phyloP scores from a whole-genome alignment of 1,140 invertebrate species.

The Globodera rostochiensis region DNA sequence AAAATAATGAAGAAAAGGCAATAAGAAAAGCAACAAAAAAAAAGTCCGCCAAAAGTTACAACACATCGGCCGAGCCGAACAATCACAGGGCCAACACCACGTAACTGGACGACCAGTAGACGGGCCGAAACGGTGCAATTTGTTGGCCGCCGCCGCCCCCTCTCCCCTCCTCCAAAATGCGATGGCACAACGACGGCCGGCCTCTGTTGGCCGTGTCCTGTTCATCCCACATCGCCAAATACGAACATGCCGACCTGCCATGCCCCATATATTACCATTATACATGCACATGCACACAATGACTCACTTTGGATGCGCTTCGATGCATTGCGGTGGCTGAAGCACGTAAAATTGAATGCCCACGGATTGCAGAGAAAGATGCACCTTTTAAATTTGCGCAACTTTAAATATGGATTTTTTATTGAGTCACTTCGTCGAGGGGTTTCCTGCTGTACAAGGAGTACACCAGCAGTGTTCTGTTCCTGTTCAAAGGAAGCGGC shows the following conservation, averaged over 20 bases:
- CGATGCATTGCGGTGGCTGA: conserved; percentile 44
- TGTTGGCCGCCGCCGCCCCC: background rate
- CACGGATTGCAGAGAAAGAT: conserved; percentile 48
- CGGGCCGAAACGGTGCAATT: conserved; percentile 16
- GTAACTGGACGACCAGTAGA: conserved; percentile 11
- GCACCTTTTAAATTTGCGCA: conserved; percentile 3
- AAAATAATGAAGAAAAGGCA: no score
- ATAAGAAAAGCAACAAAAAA: no score
- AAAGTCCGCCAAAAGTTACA: background rate
- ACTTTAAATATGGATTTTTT: background rate
- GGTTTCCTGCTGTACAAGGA: conserved; percentile 55
- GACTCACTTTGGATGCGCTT: conserved; percentile 44
- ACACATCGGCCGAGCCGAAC: background rate
- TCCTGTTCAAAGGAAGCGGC: conserved; percentile 32
- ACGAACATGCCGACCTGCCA: conserved; percentile 55
- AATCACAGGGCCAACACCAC: conserved; percentile 15
- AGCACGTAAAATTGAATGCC: conserved; percentile 61
- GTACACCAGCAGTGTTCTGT: conserved; percentile 62
- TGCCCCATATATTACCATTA: background rate
- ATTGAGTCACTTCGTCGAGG: background rate
- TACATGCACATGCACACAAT: conserved; percentile 4
- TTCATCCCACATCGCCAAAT: conserved; percentile 62
- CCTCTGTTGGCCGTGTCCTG: conserved; percentile 52
- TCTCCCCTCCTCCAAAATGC: conserved; percentile 25
- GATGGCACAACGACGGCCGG: conserved; percentile 37